Evolutionary conservation across 1,140 invertebrate species (phyloP).

Genomic region (Conus betulinus): DNA sequence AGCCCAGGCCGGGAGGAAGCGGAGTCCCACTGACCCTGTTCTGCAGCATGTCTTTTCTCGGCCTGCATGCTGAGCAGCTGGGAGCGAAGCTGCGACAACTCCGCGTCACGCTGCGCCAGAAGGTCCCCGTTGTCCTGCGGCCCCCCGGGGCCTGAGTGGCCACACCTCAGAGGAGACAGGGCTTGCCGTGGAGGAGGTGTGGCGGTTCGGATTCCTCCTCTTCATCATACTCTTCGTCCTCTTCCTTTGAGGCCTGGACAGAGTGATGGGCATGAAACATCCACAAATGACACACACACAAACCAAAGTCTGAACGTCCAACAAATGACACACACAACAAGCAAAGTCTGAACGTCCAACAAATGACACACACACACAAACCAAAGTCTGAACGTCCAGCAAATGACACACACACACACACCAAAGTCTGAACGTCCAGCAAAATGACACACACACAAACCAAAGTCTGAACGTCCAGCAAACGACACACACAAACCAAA

Average conservation of each 20-base stretch:
- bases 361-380: too few relatives aligned
- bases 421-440: too few relatives aligned
- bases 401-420: too few relatives aligned
- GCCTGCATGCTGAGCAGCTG: conserved; percentile 55
- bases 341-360: too few relatives aligned
- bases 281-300: too few relatives aligned
- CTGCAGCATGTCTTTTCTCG: conserved; percentile 63
- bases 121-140: conserved; percentile 33
- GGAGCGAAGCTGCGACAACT: conserved; percentile 56
- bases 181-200: conserved; percentile 27
- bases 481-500: too few relatives aligned
- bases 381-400: too few relatives aligned
- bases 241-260: not conserved
- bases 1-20: not conserved
- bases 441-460: too few relatives aligned
- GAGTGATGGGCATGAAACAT: not conserved
- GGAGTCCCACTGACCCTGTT: conserved; percentile 66
- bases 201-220: conserved; percentile 60
- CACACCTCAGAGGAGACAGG: conserved; percentile 1
- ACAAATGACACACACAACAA: too few relatives aligned
- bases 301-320: too few relatives aligned
- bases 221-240: conserved; percentile 56
- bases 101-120: conserved; percentile 39
- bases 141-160: conserved; percentile 1
- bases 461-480: too few relatives aligned